Base-by-base conservation (phyloP, 2,113 vertebrate genomes). In the Barnardius zonarius region DNA sequence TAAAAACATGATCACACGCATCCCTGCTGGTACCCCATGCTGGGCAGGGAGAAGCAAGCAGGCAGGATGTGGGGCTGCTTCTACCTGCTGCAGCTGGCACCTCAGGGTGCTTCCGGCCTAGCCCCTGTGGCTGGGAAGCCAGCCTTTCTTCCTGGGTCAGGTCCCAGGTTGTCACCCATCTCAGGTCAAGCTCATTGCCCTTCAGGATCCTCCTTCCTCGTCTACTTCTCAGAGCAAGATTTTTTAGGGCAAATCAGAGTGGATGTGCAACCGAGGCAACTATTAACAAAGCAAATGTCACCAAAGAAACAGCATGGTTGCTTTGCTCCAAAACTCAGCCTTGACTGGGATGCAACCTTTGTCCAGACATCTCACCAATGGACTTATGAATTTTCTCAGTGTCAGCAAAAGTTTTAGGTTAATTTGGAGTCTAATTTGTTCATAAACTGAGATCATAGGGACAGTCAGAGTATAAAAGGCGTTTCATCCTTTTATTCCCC, bases 241-340 rank as follows among this genome's bases (percentile, higher is more conserved):
- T 39, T 81, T 76, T 24, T 30, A 15, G 77, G 17, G 27, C 44
- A 39, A 35, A 23, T 24, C n/a, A n/a, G 76, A 59, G 30, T 35
- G 49, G 63, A 15, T 0, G 0, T 20, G 74, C 43, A 25, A 0
- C 22, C 27, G 22, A 51, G n/a, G 30, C 43, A 48, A 8, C 20
- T 19, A 25, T 9, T 37, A 28, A 44, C n/a, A 74, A 33, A 51
- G 27, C 20, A 82, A 14, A 68, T 13, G 30, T 39, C 78, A 61
- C 43, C 20, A 22, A 57, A n/a, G 69, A 46, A 82, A 52, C 35
- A 69, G 48, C 10, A 5, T 18, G 31, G 17, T 13, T 43, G 25
- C 35, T 83, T 33, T 82, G 62, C 76, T 70, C 22, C 31, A 55
- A 27, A 73, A 55, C 39, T 88, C 54, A 24, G 24, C 10, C 49